Base-by-base conservation (phyloP, 35 echinoderm and acorn worm genomes). In the Diadema setosum region DNA sequence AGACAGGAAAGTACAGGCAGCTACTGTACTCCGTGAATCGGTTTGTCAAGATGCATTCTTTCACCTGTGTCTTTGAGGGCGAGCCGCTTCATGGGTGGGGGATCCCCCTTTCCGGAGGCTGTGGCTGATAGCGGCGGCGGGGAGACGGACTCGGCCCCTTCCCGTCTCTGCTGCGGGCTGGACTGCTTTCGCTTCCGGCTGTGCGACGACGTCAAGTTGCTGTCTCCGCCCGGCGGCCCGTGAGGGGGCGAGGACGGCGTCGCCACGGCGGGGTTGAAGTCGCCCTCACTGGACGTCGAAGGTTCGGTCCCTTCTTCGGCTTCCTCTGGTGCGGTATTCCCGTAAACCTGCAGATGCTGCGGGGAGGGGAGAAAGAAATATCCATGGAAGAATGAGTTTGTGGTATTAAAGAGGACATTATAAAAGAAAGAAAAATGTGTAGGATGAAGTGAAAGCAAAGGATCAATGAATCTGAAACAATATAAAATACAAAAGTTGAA, bases 151-250 rank as follows among this genome's bases (percentile, higher is more conserved):
- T 84, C 88, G 6, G 45, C 37, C 9, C 59, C 37, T 52, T 90
- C 88, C 20, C 88, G 57, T 45, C 80, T 65, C 20, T 80, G 88
- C 30, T 90, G 88, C 24, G 88, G 88, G 25, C 88, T 90, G 31
- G 88, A 82, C 25, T 90, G 88, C 81, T 90, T 90, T 7, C 88
- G 39, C 35, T 90, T 90, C 26, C 88, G 60, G 73, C 73, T 78
- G 73, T 78, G 73, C 40, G 73, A 78, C 35, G 33, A 44, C 29
- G 73, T 41, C 73, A 78, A 44, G n/a, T n/a, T n/a, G 40, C 73
- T 78, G 73, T 78, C 73, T 42, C 73, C 73, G 35, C 73, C 37
- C 40, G 33, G 37, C 73, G 44, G n/a, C 35, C 35, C 73, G 14
- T 42, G 33, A 44, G 35, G 35, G 37, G 73, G 40, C 14, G 73